A percentile compares a stretch with the other conserved stretches of the same genome.
Evolutionary conservation across 1,140 invertebrate species (phyloP).

Genomic region (Littorina saxatilis): DNA sequence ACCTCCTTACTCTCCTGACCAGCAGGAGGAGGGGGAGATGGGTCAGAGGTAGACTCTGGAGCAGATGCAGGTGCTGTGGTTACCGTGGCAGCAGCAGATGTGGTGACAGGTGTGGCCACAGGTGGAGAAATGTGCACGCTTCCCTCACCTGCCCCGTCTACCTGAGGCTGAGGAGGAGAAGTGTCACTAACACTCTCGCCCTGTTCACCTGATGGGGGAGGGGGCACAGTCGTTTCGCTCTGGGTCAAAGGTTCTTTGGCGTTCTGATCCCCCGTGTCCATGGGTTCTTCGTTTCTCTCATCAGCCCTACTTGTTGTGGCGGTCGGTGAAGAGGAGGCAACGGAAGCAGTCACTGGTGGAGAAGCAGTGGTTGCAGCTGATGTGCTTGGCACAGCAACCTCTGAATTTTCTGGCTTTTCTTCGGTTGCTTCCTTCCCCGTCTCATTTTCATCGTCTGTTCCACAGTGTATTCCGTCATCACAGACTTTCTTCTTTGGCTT

Average conservation of each 20-base stretch:
- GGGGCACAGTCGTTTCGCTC: no score
- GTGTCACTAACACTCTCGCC: no score
- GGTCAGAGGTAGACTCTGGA: not conserved
- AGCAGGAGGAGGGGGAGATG: not conserved
- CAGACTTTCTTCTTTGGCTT: slow-evolving; percentile 35
- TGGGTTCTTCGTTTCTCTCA: slow-evolving; percentile 2
- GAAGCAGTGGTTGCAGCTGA: not conserved
- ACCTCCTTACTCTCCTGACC: not conserved
- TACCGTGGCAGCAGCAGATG: slow-evolving; percentile 1
- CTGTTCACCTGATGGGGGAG: not conserved
- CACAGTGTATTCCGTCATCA: slow-evolving; percentile 47
- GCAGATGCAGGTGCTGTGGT: not conserved
- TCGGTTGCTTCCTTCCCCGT: not conserved
- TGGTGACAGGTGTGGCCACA: not conserved
- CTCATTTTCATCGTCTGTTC: slow-evolving; percentile 47
- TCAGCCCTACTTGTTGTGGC: not conserved
- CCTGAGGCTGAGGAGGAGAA: no score
- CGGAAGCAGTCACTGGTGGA: not conserved
- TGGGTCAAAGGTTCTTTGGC: no score
- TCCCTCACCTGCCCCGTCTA: no score
- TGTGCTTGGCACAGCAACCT: not conserved
- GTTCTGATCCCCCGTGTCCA: slow-evolving; percentile 1
- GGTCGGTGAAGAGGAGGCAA: not conserved
- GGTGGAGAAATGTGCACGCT: no score
- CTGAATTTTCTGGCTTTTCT: not conserved